phyloP scores from a whole-genome alignment of 2,888 invertebrate species.

The Lacanobia oleracea region DNA sequence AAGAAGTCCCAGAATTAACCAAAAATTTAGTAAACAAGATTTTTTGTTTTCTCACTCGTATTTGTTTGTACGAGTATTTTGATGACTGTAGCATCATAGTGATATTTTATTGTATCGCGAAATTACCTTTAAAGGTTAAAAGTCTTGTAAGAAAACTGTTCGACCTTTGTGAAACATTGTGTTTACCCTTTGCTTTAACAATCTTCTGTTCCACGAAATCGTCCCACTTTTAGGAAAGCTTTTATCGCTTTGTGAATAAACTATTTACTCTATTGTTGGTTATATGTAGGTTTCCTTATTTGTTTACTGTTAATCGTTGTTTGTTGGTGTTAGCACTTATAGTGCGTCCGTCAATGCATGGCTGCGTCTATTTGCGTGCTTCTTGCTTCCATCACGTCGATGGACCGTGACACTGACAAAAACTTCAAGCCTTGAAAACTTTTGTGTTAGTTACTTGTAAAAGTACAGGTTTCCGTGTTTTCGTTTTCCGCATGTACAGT shows the following conservation, averaged over 20 bases:
- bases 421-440: constrained; percentile 63
- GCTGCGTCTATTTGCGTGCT: constrained; percentile 60
- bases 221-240: constrained; percentile 27
- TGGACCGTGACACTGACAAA: constrained; percentile 63
- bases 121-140: constrained; percentile 37
- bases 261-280: constrained; percentile 26
- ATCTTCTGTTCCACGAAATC: constrained; percentile 21
- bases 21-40: not conserved
- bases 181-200: constrained; percentile 29
- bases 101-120: constrained; percentile 16
- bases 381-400: constrained; percentile 45
- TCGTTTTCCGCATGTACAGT: constrained; percentile 58
- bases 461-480: constrained; percentile 58
- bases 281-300: constrained; percentile 8
- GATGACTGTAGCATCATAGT: not conserved
- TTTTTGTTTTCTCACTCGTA: not conserved
- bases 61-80: constrained; percentile 1
- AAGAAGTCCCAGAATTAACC: not conserved
- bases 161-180: constrained; percentile 39
- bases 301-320: constrained; percentile 10
- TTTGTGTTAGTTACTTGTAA: constrained; percentile 51
- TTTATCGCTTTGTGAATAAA: constrained; percentile 26
- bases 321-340: constrained; percentile 15
- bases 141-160: constrained; percentile 30
- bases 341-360: constrained; percentile 46